Conservation (phyloP, 2,797 vertebrate species). For the Martes flavigula region DNA sequence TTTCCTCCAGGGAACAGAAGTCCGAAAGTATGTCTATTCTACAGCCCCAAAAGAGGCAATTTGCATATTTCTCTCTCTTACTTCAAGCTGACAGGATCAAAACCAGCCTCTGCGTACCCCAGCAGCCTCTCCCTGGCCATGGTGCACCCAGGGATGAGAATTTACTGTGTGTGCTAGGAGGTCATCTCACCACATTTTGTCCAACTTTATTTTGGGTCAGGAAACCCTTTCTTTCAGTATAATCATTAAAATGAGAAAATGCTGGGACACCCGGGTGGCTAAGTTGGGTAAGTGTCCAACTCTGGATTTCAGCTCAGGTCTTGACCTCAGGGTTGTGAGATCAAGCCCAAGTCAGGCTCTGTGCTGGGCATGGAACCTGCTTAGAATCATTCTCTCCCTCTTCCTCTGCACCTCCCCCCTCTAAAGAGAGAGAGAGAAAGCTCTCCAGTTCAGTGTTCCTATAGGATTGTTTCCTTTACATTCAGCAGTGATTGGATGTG, state of each 20-base stretch:
- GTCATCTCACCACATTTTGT: background rate
- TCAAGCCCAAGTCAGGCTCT: background rate
- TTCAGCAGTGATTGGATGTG: background rate
- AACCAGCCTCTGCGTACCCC: background rate
- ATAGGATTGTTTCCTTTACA: background rate
- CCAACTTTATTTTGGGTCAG: background rate
- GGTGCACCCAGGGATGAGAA: background rate
- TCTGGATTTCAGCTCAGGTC: background rate
- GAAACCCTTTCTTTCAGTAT: background rate
- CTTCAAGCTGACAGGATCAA: background rate
- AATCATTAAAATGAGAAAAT: background rate
- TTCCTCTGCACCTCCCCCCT: background rate
- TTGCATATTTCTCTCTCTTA: background rate
- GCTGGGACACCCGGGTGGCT: background rate
- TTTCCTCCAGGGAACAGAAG: background rate
- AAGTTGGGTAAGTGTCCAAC: background rate
- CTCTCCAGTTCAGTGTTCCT: background rate
- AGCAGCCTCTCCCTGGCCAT: background rate
- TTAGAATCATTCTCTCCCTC: background rate
- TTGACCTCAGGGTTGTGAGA: background rate
- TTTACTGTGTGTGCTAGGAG: background rate
- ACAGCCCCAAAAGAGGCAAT: background rate
- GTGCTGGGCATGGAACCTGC: background rate
- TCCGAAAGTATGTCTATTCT: background rate
- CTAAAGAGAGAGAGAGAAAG: background rate